Conservation (phyloP, 2,888 invertebrate genomes). For the Ectemnius cavifrons region DNA sequence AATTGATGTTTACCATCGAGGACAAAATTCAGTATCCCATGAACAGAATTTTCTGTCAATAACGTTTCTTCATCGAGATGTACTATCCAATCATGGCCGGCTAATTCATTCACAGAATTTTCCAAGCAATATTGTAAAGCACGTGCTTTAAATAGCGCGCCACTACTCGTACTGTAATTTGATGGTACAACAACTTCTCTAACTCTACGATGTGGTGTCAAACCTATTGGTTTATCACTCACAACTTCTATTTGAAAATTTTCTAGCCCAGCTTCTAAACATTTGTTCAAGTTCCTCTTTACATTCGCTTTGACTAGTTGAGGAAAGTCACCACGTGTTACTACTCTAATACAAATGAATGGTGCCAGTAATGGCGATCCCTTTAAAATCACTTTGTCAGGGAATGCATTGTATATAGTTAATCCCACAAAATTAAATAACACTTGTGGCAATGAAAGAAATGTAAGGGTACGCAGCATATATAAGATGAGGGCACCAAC, state of each 20-base stretch:
- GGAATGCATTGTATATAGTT: slow-evolving; percentile 95
- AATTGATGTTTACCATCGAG: slow-evolving; percentile 96
- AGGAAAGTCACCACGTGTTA: slow-evolving; percentile 96
- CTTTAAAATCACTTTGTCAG: slow-evolving; percentile 92
- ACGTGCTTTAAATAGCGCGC: slow-evolving; percentile 95
- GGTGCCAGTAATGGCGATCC: slow-evolving; percentile 95
- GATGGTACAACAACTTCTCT: slow-evolving; percentile 94
- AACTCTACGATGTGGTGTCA: slow-evolving; percentile 88
- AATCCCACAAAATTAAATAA: slow-evolving; percentile 93
- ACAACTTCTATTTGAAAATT: slow-evolving; percentile 98
- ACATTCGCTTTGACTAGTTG: slow-evolving; percentile 94
- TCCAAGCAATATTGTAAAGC: slow-evolving; percentile 97
- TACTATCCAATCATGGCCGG: slow-evolving; percentile 97
- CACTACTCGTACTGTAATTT: slow-evolving; percentile 91
- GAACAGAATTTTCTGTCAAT: slow-evolving; percentile 93
- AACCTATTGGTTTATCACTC: slow-evolving; percentile 90
- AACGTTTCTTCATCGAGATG: slow-evolving; percentile 98
- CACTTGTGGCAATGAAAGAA: slow-evolving; percentile 93
- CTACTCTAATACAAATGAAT: slow-evolving; percentile 95
- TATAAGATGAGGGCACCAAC: slow-evolving; percentile 87
- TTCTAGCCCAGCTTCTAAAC: slow-evolving; percentile 93
- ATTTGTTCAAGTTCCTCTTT: slow-evolving; percentile 90
- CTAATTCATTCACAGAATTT: slow-evolving; percentile 90
- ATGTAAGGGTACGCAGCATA: slow-evolving; percentile 87
- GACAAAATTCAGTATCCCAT: slow-evolving; percentile 95